Evolutionary conservation across 2,113 vertebrate genomes (phyloP), one percentile per base, ranked within the genome.

Genomic region (Pseudolaguvia tuberculata): DNA sequence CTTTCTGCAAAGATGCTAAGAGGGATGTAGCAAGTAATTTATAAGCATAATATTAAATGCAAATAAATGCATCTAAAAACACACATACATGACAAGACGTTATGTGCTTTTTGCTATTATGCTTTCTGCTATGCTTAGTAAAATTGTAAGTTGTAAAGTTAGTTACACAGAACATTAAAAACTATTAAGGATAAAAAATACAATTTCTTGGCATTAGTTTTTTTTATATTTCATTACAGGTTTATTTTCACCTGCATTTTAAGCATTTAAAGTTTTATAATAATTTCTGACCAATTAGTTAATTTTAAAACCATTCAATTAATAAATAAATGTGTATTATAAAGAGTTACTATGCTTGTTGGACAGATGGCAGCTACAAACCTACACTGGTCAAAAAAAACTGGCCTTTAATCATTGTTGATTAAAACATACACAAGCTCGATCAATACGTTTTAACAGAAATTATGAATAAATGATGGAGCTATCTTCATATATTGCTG

Each of bases 401-500:
- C 31, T 52, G n/a, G 11, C 21, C 25, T 45, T 57, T 69, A 20
- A 52, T 18, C 18, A 29, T 35, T 42, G 15, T 2, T 29, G 50
- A 72, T 48, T 72, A 51, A 53, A 25, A 65, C 35, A 3, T 55
- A 10, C 25, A 45, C n/a, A n/a, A 31, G 20, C 31, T 13, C 14
- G 10, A 52, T 70, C 23, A 50, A 51, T 31, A 27, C 14, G 9
- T 53, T 67, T 5, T n/a, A 23, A 13, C 47, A 65, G 39, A 29
- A 70, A 21, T 52, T 23, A 73, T 50, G 51, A 59, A 29, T 29
- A 42, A 88, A 87, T 89, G 84, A 87, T 85, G 83, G 77, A 85
- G 86, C 72, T 84, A 79, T 21, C 76, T 78, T 87, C 82, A 81
- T 78, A 83, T 48, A 47, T 78, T 58, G 35, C 52, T 17, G 47